phyloP scores from a whole-genome alignment of 2,113 vertebrate genomes.

The Oryzias curvinotus region DNA sequence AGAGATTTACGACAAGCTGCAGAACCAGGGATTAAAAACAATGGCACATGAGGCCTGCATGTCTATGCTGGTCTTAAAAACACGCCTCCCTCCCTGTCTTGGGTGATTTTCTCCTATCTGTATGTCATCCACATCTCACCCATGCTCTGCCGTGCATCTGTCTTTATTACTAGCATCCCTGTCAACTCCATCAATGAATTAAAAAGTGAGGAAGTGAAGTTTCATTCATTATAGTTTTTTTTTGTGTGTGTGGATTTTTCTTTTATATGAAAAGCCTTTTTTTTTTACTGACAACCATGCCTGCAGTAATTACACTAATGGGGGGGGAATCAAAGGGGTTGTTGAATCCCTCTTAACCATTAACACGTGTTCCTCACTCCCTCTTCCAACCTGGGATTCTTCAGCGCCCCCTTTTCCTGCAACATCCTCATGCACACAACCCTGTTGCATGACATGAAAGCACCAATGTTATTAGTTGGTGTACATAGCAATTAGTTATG shows the following conservation, averaged over 20 bases:
- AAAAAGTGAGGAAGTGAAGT: conserved; percentile 54
- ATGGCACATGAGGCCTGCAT: conserved; percentile 53
- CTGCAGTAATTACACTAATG: conserved; percentile 58
- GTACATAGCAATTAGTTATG: not conserved
- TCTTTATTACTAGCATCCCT: conserved; percentile 37
- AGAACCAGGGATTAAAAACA: conserved; percentile 65
- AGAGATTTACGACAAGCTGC: conserved; percentile 66
- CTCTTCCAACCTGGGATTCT: conserved; percentile 48
- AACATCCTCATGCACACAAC: conserved; percentile 21
- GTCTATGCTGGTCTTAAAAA: conserved; percentile 47
- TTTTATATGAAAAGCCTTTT: conserved; percentile 9
- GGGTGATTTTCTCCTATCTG: conserved; percentile 7
- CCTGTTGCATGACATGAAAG: conserved; percentile 2
- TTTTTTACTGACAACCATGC: conserved; percentile 42
- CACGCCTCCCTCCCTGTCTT: conserved; percentile 5
- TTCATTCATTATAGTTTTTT: conserved; percentile 52
- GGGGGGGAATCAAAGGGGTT: conserved; percentile 63
- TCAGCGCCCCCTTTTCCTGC: conserved; percentile 19
- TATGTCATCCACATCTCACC: not conserved
- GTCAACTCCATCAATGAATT: conserved; percentile 44
- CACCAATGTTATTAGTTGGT: too few species aligned
- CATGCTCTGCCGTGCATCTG: conserved; percentile 21
- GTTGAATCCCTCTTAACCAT: conserved; percentile 47
- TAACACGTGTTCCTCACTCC: conserved; percentile 58
- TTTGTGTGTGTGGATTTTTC: conserved; percentile 16